A percentile compares a stretch with the other conserved stretches of the same genome.
Conservation (phyloP, 2,113 vertebrate species). For the Larimichthys crocea region DNA sequence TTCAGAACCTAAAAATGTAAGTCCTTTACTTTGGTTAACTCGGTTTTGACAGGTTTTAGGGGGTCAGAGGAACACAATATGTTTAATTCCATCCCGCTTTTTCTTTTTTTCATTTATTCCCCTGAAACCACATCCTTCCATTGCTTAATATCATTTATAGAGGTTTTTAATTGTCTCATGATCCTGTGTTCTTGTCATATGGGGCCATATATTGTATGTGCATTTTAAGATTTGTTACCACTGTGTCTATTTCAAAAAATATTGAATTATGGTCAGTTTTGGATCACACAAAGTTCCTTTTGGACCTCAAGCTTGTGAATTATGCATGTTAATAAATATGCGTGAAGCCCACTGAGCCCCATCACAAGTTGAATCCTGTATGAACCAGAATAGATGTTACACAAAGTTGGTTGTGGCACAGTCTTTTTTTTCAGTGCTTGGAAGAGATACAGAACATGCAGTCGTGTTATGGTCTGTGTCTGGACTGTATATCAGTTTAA, state of each 20-base stretch:
- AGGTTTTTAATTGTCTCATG: background rate
- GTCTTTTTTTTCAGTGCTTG: background rate
- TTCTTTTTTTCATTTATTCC: too few relatives aligned
- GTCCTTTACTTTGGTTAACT: conserved; percentile 40
- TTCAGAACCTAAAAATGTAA: conserved; percentile 25
- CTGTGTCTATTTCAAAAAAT: background rate
- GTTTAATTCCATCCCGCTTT: too few relatives aligned
- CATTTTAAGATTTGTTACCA: background rate
- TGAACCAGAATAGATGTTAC: conserved; percentile 24
- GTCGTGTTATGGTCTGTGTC: background rate
- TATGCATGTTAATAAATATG: conserved; percentile 27
- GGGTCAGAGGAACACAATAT: too few relatives aligned
- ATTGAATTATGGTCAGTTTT: background rate
- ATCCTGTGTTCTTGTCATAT: background rate
- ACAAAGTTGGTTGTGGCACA: background rate
- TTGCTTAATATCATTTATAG: too few relatives aligned
- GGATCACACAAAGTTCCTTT: background rate
- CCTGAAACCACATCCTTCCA: too few relatives aligned
- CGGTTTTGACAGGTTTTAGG: conserved; percentile 13
- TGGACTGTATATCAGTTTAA: background rate
- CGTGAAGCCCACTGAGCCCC: conserved; percentile 4
- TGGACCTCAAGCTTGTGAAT: conserved; percentile 31
- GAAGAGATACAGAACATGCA: background rate
- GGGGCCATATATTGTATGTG: background rate
- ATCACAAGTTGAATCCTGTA: conserved; percentile 24